Percentiles rank a stretch among this genome's conserved stretches.
These are phyloP conservation scores for Ahaetulla prasina DNA, from an alignment of 2,113 vertebrate species.

Conservation along the genomic window DNA sequence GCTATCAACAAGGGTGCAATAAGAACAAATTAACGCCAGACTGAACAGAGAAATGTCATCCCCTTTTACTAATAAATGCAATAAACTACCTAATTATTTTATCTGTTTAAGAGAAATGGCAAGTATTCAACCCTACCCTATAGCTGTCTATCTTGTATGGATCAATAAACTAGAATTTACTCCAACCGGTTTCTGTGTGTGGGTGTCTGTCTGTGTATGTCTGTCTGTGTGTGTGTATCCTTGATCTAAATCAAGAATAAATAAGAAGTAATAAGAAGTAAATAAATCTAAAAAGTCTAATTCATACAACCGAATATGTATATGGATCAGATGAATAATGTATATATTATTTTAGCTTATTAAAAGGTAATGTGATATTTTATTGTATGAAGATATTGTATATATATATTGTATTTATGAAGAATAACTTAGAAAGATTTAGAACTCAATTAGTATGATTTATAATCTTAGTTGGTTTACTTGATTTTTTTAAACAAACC, in stretches of 20 bases:
- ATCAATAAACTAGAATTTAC: background rate
- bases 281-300: background rate
- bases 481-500: no score
- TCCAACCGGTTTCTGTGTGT: no score
- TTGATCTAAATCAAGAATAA: background rate
- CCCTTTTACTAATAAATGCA: conserved; percentile 14
- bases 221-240: no score
- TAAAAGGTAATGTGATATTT: background rate
- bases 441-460: no score
- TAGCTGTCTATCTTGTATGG: background rate
- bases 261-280: no score
- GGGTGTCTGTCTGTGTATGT: no score
- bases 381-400: background rate
- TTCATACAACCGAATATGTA: background rate
- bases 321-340: background rate
- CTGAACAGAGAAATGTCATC: conserved; percentile 23
- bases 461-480: no score
- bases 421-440: no score
- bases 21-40: conserved; percentile 25
- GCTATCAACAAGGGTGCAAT: background rate
- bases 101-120: background rate
- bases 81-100: background rate
- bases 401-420: no score
- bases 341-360: background rate
- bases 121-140: background rate